phyloP scores from a whole-genome alignment of 2,797 vertebrate species.

The Cynopterus sphinx region DNA sequence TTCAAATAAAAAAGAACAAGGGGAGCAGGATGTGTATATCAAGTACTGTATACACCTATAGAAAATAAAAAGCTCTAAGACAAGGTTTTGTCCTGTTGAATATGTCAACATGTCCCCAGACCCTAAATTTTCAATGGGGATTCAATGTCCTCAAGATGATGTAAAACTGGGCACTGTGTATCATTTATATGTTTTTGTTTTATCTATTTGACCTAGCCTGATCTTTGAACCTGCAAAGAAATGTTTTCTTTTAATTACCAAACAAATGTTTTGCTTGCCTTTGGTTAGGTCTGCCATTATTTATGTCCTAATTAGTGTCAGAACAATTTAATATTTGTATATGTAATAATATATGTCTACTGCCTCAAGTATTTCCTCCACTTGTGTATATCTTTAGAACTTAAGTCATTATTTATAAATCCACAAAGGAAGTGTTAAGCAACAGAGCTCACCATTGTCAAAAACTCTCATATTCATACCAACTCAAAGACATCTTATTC shows the following conservation, averaged over 20 bases:
- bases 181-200: not conserved
- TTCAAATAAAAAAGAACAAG: not conserved
- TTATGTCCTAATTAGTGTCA: slow-evolving; percentile 46
- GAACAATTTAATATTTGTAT: slow-evolving; percentile 22
- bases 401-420: slow-evolving; percentile 63
- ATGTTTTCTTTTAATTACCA: slow-evolving; percentile 58
- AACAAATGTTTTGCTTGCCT: slow-evolving; percentile 51
- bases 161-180: not conserved
- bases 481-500: slow-evolving; percentile 57
- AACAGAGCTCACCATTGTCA: slow-evolving; percentile 72
- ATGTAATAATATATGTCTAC: not conserved
- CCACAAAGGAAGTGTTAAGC: slow-evolving; percentile 57
- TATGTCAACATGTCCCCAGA: not conserved
- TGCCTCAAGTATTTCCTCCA: slow-evolving; percentile 33
- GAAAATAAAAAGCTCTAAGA: slow-evolving; percentile 33
- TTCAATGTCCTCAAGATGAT: not conserved
- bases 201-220: not conserved
- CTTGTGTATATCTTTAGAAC: slow-evolving; percentile 45
- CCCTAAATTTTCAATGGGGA: not conserved
- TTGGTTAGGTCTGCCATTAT: slow-evolving; percentile 42
- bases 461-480: slow-evolving; percentile 52
- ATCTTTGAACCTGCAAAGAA: slow-evolving; percentile 45
- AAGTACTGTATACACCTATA: not conserved
- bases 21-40: not conserved
- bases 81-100: not conserved